Base-by-base conservation (phyloP, 1,140 invertebrate species). In the Drosophila ercepeae region DNA sequence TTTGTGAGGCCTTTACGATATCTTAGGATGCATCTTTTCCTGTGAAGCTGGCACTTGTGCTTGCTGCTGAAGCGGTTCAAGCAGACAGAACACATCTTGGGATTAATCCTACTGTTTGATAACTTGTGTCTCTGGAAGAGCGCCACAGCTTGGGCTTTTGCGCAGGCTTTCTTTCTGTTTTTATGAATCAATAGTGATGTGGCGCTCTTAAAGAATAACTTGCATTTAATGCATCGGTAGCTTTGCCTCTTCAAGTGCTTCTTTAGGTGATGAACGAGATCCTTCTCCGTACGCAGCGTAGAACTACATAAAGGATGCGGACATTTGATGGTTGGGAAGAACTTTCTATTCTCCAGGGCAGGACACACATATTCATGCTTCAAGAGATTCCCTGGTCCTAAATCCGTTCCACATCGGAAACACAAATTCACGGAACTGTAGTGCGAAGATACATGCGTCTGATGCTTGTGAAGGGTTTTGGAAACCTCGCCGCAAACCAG, bases 401-500 rank as follows among this genome's bases (percentile, higher is more conserved):
- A 14, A 3, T 44, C 1, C 2, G 54, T 25, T 0, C 89, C 89
- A 48, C 89, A 90, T 0, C 4, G 13, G 1, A 5, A 58, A 41
- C 89, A 90, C 1, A 90, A 50, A 0, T 39, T 39, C 1, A 4
- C 16, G 0, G 82, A 74, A 0, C 73, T 73, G 34, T 29, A 70
- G 51, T 90, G 89, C 8, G 55, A 5, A 0, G 16, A 19, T 63
- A 90, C 74, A 45, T 90, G 89, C 0, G 11, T 41, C 18, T 63
- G 72, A 21, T 78, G 75, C 46, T 69, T 45, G 5, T 42, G 7
- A 16, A 60, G 14, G 0, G 50, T 36, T 3, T 34, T 51, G 0
- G 65, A 44, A 2, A 90, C 60, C 21, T 90, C 77, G 4, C 89
- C 89, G 29, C 89, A 90, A 0, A 60, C 0, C 19, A 52, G 19